A percentile compares a stretch with the other conserved stretches of the same genome.
Evolutionary conservation across 2,888 invertebrate species (phyloP).

Genomic region (Dioctria rufipes): DNA sequence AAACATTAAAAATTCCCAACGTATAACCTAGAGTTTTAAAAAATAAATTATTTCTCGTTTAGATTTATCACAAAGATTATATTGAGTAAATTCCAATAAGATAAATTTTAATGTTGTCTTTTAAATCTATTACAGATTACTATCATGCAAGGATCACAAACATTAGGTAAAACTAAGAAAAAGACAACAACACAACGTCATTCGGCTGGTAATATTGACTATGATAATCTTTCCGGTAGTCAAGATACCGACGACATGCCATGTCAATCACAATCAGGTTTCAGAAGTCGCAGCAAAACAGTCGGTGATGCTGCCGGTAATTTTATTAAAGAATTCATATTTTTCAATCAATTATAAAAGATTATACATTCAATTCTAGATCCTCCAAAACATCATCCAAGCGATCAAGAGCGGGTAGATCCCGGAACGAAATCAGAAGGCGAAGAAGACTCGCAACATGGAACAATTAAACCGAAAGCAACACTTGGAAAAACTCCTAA

Average conservation of each 20-base stretch:
- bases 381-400: constrained; percentile 63
- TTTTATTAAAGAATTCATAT: constrained; percentile 53
- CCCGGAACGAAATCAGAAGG: constrained; percentile 89
- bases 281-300: constrained; percentile 92
- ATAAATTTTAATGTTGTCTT: background rate
- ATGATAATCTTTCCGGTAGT: constrained; percentile 83
- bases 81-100: background rate
- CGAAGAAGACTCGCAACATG: constrained; percentile 85
- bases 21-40: no score
- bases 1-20: no score
- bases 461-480: constrained; percentile 77
- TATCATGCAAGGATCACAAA: constrained; percentile 84
- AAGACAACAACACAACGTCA: constrained; percentile 83
- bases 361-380: constrained; percentile 56
- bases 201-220: constrained; percentile 89
- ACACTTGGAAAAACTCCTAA: constrained; percentile 92
- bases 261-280: constrained; percentile 71
- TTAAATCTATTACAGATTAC: constrained; percentile 72
- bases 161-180: constrained; percentile 85
- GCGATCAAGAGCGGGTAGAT: constrained; percentile 76
- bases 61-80: background rate
- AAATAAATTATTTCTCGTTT: no score
- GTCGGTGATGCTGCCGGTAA: constrained; percentile 87
- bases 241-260: constrained; percentile 81
- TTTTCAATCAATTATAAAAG: constrained; percentile 19